Conservation (phyloP, 2,113 vertebrate genomes). For the Dissostichus mawsoni region DNA sequence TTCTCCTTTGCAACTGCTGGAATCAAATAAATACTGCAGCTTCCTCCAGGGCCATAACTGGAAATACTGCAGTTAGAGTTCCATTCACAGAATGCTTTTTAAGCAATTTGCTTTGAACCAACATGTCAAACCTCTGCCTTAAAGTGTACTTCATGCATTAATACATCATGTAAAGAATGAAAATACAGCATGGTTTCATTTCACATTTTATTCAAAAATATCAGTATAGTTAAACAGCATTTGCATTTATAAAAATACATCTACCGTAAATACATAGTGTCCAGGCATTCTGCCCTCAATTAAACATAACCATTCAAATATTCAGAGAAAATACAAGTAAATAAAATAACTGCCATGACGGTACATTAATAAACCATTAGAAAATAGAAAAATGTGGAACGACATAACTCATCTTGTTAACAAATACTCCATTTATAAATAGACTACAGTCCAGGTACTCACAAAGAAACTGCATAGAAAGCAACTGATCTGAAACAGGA, state of each 20-base stretch:
- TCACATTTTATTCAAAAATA: slow-evolving; percentile 61
- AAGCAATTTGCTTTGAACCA: background rate
- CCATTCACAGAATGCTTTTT: background rate
- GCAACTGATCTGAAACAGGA: slow-evolving; percentile 23
- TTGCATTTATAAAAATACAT: slow-evolving; percentile 12
- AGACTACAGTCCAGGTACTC: slow-evolving; percentile 27
- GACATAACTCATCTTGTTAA: slow-evolving; percentile 17
- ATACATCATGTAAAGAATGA: background rate
- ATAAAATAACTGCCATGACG: slow-evolving; percentile 42
- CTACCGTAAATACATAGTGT: slow-evolving; percentile 33
- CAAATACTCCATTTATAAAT: slow-evolving; percentile 51
- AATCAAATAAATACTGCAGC: background rate
- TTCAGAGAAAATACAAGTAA: background rate
- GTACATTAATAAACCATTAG: slow-evolving; percentile 45
- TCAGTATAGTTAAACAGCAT: slow-evolving; percentile 21
- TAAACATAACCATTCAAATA: slow-evolving; percentile 35
- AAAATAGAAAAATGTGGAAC: slow-evolving; percentile 6
- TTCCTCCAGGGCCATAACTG: background rate
- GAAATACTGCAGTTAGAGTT: too few relatives aligned
- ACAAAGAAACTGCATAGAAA: slow-evolving; percentile 41
- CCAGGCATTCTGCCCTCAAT: slow-evolving; percentile 32
- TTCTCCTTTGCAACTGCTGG: too few relatives aligned
- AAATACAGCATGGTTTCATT: background rate
- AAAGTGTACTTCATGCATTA: background rate
- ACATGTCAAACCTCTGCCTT: too few relatives aligned